Evolutionary conservation across 2,113 vertebrate species (phyloP).

Genomic region (Rhodinocichla rosea): DNA sequence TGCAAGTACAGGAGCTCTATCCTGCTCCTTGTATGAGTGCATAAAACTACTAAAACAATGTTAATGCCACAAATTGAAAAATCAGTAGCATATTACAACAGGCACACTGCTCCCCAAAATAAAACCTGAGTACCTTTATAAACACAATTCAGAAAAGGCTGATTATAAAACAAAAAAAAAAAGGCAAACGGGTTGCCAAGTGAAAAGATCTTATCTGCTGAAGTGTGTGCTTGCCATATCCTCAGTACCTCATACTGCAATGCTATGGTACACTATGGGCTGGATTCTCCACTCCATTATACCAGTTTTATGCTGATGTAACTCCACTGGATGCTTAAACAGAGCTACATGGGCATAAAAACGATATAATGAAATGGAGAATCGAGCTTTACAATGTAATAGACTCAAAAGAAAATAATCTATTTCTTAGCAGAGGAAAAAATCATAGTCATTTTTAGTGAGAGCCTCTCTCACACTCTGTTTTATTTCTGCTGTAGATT

Average conservation of each 20-base stretch:
- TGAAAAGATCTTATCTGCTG: not conserved
- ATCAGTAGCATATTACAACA: not conserved
- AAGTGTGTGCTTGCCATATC: not conserved
- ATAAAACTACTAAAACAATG: slow-evolving; percentile 18
- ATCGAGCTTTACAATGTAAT: slow-evolving; percentile 7
- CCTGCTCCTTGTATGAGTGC: not conserved
- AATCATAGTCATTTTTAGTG: not conserved
- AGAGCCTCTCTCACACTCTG: not conserved
- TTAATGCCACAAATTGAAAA: slow-evolving; percentile 35
- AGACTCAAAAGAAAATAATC: slow-evolving; percentile 23
- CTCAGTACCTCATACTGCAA: not conserved
- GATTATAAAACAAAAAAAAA: slow-evolving; percentile 7
- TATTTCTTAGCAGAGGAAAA: slow-evolving; percentile 11
- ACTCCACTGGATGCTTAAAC: slow-evolving; percentile 33
- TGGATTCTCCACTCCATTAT: not conserved
- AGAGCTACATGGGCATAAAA: slow-evolving; percentile 41
- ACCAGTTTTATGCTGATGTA: slow-evolving; percentile 1
- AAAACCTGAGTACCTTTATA: not conserved
- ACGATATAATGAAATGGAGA: slow-evolving; percentile 46
- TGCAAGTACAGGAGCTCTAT: not conserved
- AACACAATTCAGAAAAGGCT: not conserved
- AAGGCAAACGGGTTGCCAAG: not conserved
- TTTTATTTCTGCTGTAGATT: slow-evolving; percentile 27
- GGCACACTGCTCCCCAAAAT: not conserved
- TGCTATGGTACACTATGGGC: not conserved